Evolutionary conservation across 2,113 vertebrate species (phyloP).

Genomic region (Rousettus leschenaultii): DNA sequence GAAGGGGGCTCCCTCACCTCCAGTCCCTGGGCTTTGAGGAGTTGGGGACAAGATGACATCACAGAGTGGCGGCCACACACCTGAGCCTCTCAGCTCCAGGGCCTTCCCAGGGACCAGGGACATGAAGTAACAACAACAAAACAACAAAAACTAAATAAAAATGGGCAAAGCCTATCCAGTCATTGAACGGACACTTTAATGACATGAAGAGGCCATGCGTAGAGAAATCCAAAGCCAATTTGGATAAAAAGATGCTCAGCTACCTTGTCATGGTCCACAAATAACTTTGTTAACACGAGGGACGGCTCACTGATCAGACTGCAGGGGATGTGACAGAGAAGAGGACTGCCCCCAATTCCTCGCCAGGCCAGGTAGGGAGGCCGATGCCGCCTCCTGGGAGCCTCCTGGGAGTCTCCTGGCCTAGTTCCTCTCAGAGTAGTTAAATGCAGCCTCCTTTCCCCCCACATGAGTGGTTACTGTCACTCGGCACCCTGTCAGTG

Average conservation of each 20-base stretch:
- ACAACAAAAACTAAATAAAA: neutral
- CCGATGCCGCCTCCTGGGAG: neutral
- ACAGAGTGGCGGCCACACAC: neutral
- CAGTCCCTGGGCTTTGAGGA: neutral
- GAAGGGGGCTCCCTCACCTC: neutral
- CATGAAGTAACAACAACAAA: neutral
- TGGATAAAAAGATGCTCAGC: fast-evolving
- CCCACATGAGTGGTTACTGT: fast-evolving
- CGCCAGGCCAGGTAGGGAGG: neutral
- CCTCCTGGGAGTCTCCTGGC: neutral
- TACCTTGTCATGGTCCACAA: neutral
- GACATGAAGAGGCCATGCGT: neutral
- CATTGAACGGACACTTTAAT: neutral
- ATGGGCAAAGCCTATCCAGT: neutral
- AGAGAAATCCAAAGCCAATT: neutral
- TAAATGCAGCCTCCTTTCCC: too few species aligned
- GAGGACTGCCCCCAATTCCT: too few species aligned
- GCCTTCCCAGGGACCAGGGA: neutral
- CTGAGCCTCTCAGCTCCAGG: neutral
- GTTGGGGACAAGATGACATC: neutral
- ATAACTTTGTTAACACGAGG: neutral
- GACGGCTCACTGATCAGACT: too few species aligned
- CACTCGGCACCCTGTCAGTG: too few species aligned
- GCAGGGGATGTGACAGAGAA: fast-evolving
- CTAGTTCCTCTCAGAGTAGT: neutral